phyloP scores from a whole-genome alignment of 2,797 vertebrate genomes.

The Micromesistius poutassou region DNA sequence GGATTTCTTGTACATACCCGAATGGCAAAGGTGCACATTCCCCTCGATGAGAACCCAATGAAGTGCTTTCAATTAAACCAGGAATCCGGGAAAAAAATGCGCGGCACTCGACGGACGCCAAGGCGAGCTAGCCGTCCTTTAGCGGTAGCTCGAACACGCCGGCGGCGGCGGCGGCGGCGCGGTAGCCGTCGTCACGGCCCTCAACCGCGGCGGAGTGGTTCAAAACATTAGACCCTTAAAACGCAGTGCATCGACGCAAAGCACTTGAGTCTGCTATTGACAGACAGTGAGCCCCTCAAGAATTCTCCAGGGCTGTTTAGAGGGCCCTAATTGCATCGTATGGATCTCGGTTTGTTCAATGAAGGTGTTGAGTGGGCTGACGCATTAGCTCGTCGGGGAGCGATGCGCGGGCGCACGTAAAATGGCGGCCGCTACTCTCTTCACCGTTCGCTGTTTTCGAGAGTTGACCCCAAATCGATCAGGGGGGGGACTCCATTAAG shows the following conservation, averaged over 20 bases:
- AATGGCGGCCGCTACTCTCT: slow-evolving; percentile 22
- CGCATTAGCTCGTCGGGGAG: slow-evolving; percentile 39
- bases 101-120: no score
- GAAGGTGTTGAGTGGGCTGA: slow-evolving; percentile 56
- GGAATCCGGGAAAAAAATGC: no score
- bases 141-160: no score
- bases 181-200: slow-evolving; percentile 40
- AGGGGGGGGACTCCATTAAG: neutral
- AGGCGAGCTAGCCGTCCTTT: no score
- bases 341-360: slow-evolving; percentile 61
- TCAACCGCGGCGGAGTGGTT: slow-evolving; percentile 53
- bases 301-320: slow-evolving; percentile 68
- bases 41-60: no score
- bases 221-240: slow-evolving; percentile 55
- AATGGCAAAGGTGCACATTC: no score
- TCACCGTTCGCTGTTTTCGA: slow-evolving; percentile 3
- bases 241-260: slow-evolving; percentile 52
- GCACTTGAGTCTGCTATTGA: slow-evolving; percentile 61
- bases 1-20: no score
- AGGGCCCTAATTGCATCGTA: slow-evolving; percentile 64
- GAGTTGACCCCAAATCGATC: slow-evolving; percentile 8
- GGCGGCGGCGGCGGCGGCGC: neutral
- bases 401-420: slow-evolving; percentile 46
- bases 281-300: slow-evolving; percentile 64
- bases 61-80: no score